Percentiles rank a stretch among this genome's conserved stretches.
These are phyloP conservation scores for Mesorhabditis belari DNA, from an alignment of 2,888 invertebrate genomes.

Conservation along the genomic window DNA sequence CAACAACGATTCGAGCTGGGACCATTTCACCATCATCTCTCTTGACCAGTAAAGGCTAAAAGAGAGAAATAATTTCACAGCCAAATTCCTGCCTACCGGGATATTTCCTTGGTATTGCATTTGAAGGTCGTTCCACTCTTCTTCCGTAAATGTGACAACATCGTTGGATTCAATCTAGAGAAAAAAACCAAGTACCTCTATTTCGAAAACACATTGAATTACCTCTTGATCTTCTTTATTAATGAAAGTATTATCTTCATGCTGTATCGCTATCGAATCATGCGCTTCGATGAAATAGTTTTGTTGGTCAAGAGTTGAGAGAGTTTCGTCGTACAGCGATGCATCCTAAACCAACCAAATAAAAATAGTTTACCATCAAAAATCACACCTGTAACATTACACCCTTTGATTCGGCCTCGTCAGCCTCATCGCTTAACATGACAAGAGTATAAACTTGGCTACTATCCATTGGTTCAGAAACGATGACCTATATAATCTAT, in stretches of 20 bases:
- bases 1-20: neutral
- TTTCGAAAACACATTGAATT: neutral
- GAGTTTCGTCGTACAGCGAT: neutral
- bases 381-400: neutral
- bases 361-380: neutral
- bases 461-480: constrained; percentile 7
- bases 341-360: too few species aligned
- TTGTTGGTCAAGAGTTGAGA: neutral
- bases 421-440: constrained; percentile 5
- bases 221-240: constrained; percentile 2
- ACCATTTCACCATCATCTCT: neutral
- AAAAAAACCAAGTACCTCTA: neutral
- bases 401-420: constrained; percentile 4
- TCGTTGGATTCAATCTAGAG: constrained; percentile 8
- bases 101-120: constrained; percentile 8
- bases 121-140: constrained; percentile 17
- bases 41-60: neutral
- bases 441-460: constrained; percentile 4
- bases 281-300: neutral
- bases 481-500: constrained; percentile 3
- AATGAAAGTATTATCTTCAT: neutral
- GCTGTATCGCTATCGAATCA: too few species aligned
- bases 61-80: too few species aligned
- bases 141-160: constrained; percentile 11
- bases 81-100: neutral